A percentile compares a stretch with the other conserved stretches of the same genome.
Conservation (phyloP, 2,888 invertebrate species). For the Cheiracanthium punctorium region DNA sequence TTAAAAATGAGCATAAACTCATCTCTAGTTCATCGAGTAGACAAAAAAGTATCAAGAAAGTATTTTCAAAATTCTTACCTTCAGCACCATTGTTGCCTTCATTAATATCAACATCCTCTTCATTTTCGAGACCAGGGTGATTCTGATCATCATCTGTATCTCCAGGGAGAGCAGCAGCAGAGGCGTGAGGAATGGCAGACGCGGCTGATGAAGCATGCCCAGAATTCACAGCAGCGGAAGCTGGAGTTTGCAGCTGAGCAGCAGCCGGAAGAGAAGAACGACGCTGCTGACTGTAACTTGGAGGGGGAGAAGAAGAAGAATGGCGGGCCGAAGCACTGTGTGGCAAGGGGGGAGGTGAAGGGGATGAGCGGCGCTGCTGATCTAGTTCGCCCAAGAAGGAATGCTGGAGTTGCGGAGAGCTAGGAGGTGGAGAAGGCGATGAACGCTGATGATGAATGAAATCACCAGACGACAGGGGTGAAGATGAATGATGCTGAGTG, state of each 20-base stretch:
- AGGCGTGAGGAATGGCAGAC: background rate
- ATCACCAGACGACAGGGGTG: too few relatives aligned
- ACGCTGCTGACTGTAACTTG: background rate
- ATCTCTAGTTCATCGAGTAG: too few relatives aligned
- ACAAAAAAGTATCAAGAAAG: too few relatives aligned
- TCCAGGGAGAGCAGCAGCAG: background rate
- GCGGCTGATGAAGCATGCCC: background rate
- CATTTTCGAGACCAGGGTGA: slow-evolving; percentile 21
- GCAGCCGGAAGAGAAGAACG: background rate
- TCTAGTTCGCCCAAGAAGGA: background rate
- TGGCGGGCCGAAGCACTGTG: background rate
- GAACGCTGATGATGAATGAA: background rate
- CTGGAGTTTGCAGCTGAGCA: background rate
- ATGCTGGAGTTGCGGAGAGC: background rate
- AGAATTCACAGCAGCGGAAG: background rate
- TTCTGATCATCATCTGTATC: background rate
- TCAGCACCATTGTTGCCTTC: slow-evolving; percentile 75
- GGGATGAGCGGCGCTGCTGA: background rate
- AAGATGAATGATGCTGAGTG: too few relatives aligned
- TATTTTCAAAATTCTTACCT: slow-evolving; percentile 74
- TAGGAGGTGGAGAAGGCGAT: background rate
- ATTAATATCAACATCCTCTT: slow-evolving; percentile 70
- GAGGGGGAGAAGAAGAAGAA: background rate
- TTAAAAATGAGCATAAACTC: too few relatives aligned
- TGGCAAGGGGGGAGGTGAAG: background rate